Evolutionary conservation across 37 sponge, comb jelly and placozoan genomes (phyloP).

Genomic region (Cladorhizidae sp.): DNA sequence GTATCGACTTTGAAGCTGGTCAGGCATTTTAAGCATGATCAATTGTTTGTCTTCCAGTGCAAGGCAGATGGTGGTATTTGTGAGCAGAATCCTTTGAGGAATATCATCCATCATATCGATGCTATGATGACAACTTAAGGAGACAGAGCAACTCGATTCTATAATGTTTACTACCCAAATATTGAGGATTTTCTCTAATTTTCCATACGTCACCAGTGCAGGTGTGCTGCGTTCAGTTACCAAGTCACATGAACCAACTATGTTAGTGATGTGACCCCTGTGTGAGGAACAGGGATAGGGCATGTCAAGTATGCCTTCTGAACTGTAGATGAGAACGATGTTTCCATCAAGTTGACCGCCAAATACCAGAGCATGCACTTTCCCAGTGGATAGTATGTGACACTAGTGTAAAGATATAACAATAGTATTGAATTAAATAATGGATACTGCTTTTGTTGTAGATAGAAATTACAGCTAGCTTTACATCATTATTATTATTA

Average conservation of each 20-base stretch:
- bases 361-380: slow-evolving; percentile 25
- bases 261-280: slow-evolving; percentile 32
- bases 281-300: slow-evolving; percentile 44
- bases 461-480: too few species aligned
- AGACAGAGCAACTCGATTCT: not conserved
- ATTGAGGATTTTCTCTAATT: slow-evolving; percentile 33
- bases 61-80: slow-evolving; percentile 35
- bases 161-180: slow-evolving; percentile 44
- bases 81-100: slow-evolving; percentile 4
- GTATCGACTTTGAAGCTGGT: not conserved
- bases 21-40: slow-evolving; percentile 15
- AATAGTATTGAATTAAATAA: not conserved
- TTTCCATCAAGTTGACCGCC: slow-evolving; percentile 53
- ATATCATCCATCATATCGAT: slow-evolving; percentile 10
- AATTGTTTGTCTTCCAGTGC: slow-evolving; percentile 14
- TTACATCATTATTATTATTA: not conserved
- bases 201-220: slow-evolving; percentile 44
- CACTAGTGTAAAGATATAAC: not conserved
- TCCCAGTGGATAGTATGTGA: not conserved
- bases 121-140: not conserved
- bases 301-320: slow-evolving; percentile 29
- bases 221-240: not conserved
- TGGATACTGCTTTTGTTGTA: not conserved
- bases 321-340: slow-evolving; percentile 36
- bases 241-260: slow-evolving; percentile 25